phyloP scores from a whole-genome alignment of 2,888 invertebrate genomes.

The Maniola hyperantus region DNA sequence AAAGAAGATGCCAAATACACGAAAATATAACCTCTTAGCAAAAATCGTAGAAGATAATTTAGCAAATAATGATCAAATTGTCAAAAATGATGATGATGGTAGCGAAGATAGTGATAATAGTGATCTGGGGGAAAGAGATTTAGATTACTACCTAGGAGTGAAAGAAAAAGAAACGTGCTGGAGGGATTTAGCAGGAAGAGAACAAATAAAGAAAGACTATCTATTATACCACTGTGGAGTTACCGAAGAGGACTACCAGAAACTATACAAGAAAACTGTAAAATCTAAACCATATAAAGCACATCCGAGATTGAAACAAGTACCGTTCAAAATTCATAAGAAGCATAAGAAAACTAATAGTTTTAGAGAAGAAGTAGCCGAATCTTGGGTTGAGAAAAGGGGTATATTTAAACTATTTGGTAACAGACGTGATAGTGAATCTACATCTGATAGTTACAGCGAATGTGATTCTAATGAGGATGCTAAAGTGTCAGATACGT shows the following conservation, averaged over 20 bases:
- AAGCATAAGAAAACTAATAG: slow-evolving; percentile 51
- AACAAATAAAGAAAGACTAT: slow-evolving; percentile 72
- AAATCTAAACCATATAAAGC: slow-evolving; percentile 50
- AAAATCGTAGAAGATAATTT: slow-evolving; percentile 56
- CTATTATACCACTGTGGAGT: slow-evolving; percentile 72
- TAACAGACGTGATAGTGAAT: slow-evolving; percentile 66
- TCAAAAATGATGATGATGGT: slow-evolving; percentile 31
- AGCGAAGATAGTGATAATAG: slow-evolving; percentile 50
- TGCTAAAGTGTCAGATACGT: slow-evolving; percentile 25
- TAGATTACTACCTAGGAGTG: slow-evolving; percentile 73
- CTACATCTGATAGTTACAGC: slow-evolving; percentile 75
- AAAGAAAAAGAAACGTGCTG: slow-evolving; percentile 68
- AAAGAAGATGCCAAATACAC: slow-evolving; percentile 65
- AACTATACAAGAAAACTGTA: slow-evolving; percentile 51
- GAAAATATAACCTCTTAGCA: slow-evolving; percentile 54
- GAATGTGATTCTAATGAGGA: slow-evolving; percentile 67
- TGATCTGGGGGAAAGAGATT: slow-evolving; percentile 66
- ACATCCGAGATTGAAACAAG: slow-evolving; percentile 68
- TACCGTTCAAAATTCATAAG: slow-evolving; percentile 73
- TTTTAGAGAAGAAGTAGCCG: slow-evolving; percentile 52
- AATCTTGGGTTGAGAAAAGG: slow-evolving; percentile 69
- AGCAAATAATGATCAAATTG: slow-evolving; percentile 33
- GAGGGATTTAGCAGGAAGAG: slow-evolving; percentile 69
- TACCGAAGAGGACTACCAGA: slow-evolving; percentile 70
- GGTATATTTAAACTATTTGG: slow-evolving; percentile 70